Evolutionary conservation across 2,113 vertebrate species (phyloP), one percentile per base, ranked within the genome.

Genomic region (Myotis davidii): DNA sequence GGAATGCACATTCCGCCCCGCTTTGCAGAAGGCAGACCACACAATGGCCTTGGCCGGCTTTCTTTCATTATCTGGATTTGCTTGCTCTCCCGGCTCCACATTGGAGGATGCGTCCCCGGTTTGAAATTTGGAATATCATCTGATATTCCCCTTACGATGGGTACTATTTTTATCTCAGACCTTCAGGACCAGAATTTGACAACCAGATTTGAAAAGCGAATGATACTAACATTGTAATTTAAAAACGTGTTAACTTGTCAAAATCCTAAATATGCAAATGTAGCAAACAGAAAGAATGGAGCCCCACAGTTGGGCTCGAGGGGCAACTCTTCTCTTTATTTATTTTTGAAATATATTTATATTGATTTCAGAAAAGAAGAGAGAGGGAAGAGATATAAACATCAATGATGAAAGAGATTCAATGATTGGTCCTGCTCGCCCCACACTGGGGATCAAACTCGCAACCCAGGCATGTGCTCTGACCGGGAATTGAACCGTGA

Each of bases 141-240:
- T 45, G 54, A 77, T 59, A 65, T 34, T 69, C 54, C 61, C 59
- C 37, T 82, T 56, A 25, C 64, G 77, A 48, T 69, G 21, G n/a
- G 21, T 92, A 17, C 70, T 45, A 85, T n/a, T 94, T 96, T 97
- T 82, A 77, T 85, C 87, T 95, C 29, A 90, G 52, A 91, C 20
- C 91, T 88, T 50, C 59, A 96, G 76, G 85, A 94, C 69, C 61
- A 72, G 50, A 90, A 88, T 86, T 64, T 81, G 94, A 86, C 29
- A 90, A 89, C 83, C 84, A 65, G 79, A 76, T 86, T 92, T 73
- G 56, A 39, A 95, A 91, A 92, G 94, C 65, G 94, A 94, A 82
- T 54, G 32, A 77, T 85, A 94, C 85, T 96, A 91, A 89, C n/a
- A 37, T 48, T 94, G 59, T 37, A 92, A 85, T 88, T 96, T 84